Base-by-base conservation (phyloP, 2,113 vertebrate genomes). In the Pachypanchax playfairii region DNA sequence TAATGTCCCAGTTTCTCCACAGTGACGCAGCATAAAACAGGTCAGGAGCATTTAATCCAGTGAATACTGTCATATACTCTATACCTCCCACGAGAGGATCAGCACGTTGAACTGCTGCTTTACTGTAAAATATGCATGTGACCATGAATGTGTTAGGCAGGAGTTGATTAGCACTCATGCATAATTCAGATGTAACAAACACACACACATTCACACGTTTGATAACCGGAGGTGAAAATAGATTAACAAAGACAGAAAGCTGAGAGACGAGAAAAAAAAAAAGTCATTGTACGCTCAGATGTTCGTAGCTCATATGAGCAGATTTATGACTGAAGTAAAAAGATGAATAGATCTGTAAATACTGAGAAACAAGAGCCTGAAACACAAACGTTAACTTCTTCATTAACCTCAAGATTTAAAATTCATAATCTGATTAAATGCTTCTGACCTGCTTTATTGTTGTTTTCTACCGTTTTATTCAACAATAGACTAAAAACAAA, bases 151-250 rank as follows among this genome's bases (percentile, higher is more conserved):
- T 47, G 26, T 71, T 22, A 71, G 66, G 55, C 49, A 61, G 62
- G 31, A 2, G 15, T 41, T 71, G 74, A 61, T 71, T 71, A 66
- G 49, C 49, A 35, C 55, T 54, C 66, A 70, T 70, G 43, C 44
- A 77, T 67, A 46, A 72, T 72, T 67, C 56, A 72, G 31, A 53
- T 14, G 26, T 1, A 60, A 52, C 60, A 65, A 43, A 35, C 33
- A 35, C n/a, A 20, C 39, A 42, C n/a, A 20, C n/a, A 20, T 14
- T 2, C 66, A 22, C 44, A 43, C 8, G 31, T 1, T 39, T 33
- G 49, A 51, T 6, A 4, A 60, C 43, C 42, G 3, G 20, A 58
- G 29, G 58, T 41, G 4, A 18, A 46, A 43, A 51, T 25, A 15
- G 14, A 61, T 48, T 35, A 44, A 58, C 41, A 31, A 28, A 44